These are phyloP conservation scores for Scomberomorus guttatus DNA, from an alignment of 2,797 vertebrate genomes.

Conservation along the genomic window DNA sequence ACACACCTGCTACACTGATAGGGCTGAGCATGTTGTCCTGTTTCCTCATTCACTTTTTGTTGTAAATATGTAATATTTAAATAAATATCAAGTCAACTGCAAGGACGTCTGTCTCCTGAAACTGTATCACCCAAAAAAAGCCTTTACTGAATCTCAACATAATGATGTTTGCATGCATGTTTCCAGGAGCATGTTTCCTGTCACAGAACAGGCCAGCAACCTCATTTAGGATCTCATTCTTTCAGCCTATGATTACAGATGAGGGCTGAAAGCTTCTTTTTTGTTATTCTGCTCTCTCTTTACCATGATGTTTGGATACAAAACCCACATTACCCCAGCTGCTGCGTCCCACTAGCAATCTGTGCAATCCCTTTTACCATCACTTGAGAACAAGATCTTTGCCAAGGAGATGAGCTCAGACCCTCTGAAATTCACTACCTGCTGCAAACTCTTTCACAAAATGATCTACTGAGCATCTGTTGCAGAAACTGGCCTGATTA, in stretches of 20 bases:
- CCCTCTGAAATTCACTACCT: constrained; percentile 34
- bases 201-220: neutral
- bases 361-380: constrained; percentile 34
- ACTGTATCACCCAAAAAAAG: neutral
- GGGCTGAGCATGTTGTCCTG: neutral
- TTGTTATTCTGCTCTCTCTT: constrained; percentile 29
- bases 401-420: constrained; percentile 43
- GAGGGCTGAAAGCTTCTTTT: neutral
- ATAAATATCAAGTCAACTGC: constrained; percentile 6
- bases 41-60: neutral
- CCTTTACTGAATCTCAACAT: neutral
- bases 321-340: constrained; percentile 26
- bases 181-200: constrained; percentile 5
- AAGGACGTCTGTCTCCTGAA: neutral
- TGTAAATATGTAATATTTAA: neutral
- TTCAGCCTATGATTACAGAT: constrained; percentile 16
- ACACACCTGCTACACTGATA: neutral
- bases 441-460: constrained; percentile 20
- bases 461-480: constrained; percentile 43
- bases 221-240: neutral
- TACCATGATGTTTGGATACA: neutral
- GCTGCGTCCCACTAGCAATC: constrained; percentile 13
- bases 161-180: neutral
- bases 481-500: constrained; percentile 44
- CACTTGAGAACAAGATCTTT: constrained; percentile 43